Evolutionary conservation across 2,113 vertebrate genomes (phyloP).

Genomic region (Sclerurus mexicanus): DNA sequence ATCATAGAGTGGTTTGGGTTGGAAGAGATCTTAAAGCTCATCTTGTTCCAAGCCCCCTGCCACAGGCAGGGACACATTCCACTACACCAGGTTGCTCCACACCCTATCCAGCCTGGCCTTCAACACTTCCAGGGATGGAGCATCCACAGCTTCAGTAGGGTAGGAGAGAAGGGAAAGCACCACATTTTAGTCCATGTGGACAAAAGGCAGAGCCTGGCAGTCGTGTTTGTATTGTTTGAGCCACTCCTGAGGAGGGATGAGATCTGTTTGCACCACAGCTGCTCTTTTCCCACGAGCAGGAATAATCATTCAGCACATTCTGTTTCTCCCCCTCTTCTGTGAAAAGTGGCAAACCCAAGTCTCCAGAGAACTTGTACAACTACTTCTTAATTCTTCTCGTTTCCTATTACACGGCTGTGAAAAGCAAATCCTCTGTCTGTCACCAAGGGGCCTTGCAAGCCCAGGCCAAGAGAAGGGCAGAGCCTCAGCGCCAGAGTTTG

Average conservation of each 20-base stretch:
- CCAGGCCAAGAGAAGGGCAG: not conserved
- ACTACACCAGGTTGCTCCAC: not conserved
- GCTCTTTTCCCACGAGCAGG: not conserved
- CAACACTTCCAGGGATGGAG: not conserved
- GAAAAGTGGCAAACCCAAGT: not conserved
- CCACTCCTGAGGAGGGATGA: not conserved
- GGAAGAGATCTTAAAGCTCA: not conserved
- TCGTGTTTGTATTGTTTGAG: rapidly evolving
- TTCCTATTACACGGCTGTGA: not conserved
- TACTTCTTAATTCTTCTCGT: not conserved
- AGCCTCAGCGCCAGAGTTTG: not conserved
- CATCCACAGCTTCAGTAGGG: not conserved
- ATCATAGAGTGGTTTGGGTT: not conserved
- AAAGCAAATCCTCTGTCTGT: not conserved
- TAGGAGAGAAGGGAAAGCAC: not conserved
- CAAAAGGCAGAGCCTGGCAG: not conserved
- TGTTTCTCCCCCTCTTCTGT: not conserved
- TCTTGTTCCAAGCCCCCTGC: not conserved
- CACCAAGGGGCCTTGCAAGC: not conserved
- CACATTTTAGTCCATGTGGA: not conserved
- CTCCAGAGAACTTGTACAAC: not conserved
- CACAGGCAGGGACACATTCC: not conserved
- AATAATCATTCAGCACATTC: not conserved
- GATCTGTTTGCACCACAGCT: not conserved
- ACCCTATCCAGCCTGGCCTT: not conserved